Percentiles rank a stretch among this genome's conserved stretches.
phyloP scores from a whole-genome alignment of 2,888 invertebrate species.

The Diadegma fenestrale region DNA sequence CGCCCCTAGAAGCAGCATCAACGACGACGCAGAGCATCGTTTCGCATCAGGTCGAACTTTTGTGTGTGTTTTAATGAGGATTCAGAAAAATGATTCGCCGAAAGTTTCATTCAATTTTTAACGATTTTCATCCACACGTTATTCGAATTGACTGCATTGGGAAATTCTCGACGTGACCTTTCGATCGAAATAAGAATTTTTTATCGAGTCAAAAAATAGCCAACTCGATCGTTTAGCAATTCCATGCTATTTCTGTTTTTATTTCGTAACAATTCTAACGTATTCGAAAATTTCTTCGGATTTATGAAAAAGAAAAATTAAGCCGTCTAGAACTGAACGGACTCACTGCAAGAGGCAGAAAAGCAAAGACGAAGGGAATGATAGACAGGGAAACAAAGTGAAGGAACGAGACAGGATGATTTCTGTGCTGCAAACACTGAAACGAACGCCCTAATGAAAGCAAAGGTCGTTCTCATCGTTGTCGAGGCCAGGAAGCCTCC shows the following conservation, averaged over 20 bases:
- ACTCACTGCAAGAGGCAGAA: neutral
- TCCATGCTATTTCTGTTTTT: neutral
- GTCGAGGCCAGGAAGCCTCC: conserved; percentile 52
- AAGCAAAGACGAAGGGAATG: conserved; percentile 16
- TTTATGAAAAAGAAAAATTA: neutral
- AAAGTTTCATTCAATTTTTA: neutral
- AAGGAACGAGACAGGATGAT: neutral
- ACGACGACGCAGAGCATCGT: conserved; percentile 24
- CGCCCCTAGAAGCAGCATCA: conserved; percentile 43
- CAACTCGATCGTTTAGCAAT: neutral
- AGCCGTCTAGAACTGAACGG: neutral
- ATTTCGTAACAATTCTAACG: too few relatives aligned
- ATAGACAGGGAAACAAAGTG: neutral
- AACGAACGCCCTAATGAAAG: conserved; percentile 38
- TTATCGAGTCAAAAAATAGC: neutral
- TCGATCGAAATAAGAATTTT: neutral
- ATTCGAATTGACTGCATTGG: neutral
- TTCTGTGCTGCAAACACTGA: conserved; percentile 14
- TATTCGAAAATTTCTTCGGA: neutral
- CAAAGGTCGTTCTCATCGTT: conserved; percentile 59
- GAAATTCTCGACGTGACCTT: neutral
- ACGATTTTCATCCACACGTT: neutral
- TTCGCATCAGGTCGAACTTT: neutral
- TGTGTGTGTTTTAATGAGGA: neutral
- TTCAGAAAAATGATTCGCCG: neutral